A percentile compares a stretch with the other conserved stretches of the same genome.
Evolutionary conservation across 2,113 vertebrate genomes (phyloP).

Genomic region (Bujurquina vittata): DNA sequence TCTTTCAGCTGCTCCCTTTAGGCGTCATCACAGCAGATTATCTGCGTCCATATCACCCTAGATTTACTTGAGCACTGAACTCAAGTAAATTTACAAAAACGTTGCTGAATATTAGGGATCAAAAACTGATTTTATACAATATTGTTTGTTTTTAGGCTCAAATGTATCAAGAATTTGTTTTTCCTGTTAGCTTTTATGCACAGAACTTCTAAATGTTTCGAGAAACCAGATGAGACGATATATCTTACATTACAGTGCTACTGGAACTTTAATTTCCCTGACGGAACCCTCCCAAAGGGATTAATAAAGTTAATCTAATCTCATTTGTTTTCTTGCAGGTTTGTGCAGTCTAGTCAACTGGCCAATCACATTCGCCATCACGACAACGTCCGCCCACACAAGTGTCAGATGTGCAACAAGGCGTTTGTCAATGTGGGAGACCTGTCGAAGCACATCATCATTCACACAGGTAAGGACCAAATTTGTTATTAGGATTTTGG

Average conservation of each 20-base stretch:
- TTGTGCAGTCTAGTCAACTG: constrained; percentile 97
- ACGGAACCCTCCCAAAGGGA: no score
- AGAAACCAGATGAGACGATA: neutral
- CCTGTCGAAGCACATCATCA: constrained; percentile 97
- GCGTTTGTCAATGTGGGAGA: constrained; percentile 98
- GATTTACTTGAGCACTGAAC: no score
- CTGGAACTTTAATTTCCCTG: no score
- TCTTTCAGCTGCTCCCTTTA: no score
- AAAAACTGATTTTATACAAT: neutral
- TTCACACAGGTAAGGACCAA: constrained; percentile 89
- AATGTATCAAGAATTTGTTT: no score
- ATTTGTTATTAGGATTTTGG: neutral
- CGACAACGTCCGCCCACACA: constrained; percentile 97
- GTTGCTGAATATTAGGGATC: neutral
- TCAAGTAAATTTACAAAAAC: no score
- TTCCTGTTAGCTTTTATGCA: neutral
- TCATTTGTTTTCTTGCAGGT: constrained; percentile 79
- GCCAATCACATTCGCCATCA: constrained; percentile 99
- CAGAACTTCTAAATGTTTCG: neutral
- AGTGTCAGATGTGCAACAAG: constrained; percentile 94
- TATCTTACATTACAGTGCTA: no score
- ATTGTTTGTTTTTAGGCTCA: neutral
- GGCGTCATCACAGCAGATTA: no score
- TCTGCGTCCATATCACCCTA: no score
- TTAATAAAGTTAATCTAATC: no score